phyloP scores from a whole-genome alignment of 1,140 invertebrate species.

The Trachelipus rathkii region DNA sequence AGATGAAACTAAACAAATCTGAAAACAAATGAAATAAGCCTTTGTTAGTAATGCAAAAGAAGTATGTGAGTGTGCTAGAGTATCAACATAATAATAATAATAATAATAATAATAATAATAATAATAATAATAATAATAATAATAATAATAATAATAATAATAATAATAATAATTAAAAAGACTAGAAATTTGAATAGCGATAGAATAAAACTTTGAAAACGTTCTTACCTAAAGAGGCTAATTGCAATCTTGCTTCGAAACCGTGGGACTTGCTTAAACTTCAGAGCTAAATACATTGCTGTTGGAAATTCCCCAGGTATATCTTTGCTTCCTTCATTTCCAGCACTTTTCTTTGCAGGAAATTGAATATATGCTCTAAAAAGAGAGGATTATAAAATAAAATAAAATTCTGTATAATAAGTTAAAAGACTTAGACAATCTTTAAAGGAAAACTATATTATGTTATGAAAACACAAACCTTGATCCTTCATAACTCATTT shows the following conservation, averaged over 20 bases:
- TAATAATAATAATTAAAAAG: too few species aligned
- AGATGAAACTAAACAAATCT: too few species aligned
- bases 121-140: too few species aligned
- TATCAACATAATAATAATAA: too few species aligned
- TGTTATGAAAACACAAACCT: neutral
- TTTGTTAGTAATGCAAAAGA: too few species aligned
- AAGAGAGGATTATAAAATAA: neutral
- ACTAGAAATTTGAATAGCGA: too few species aligned
- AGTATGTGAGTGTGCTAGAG: too few species aligned
- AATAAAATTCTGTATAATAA: neutral
- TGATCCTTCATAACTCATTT: slow-evolving; percentile 35
- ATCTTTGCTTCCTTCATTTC: slow-evolving; percentile 26
- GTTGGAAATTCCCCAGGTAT: slow-evolving; percentile 61
- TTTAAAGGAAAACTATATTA: neutral
- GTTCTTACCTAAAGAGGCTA: slow-evolving; percentile 33
- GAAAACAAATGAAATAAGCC: too few species aligned
- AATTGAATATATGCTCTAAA: slow-evolving; percentile 43
- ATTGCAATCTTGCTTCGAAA: slow-evolving; percentile 23
- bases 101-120: too few species aligned
- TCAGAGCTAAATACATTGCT: slow-evolving; percentile 73
- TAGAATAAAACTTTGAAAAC: too few species aligned
- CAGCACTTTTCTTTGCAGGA: slow-evolving; percentile 17
- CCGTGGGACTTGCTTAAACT: slow-evolving; percentile 58
- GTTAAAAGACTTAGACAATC: neutral
- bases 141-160: too few species aligned